A percentile compares a stretch with the other conserved stretches of the same genome.
Evolutionary conservation across 2,113 vertebrate species (phyloP).

Genomic region (Centrocercus urophasianus): DNA sequence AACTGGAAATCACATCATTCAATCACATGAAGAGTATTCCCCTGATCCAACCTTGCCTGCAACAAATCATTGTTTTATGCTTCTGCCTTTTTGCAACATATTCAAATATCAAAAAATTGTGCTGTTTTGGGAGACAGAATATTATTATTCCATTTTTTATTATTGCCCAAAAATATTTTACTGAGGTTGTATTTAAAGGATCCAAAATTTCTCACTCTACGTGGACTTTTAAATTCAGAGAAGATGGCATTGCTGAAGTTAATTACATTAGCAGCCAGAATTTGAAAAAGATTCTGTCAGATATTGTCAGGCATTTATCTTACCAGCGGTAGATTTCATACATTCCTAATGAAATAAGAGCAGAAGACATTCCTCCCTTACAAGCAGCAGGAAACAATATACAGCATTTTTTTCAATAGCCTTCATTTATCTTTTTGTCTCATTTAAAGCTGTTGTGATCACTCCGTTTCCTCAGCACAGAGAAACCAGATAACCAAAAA

Average conservation of each 20-base stretch:
- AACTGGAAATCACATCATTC: neutral
- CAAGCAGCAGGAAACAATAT: neutral
- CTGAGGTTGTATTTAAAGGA: neutral
- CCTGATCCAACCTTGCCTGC: neutral
- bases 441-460: slow-evolving; percentile 29
- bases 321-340: neutral
- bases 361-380: neutral
- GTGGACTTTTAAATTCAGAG: neutral
- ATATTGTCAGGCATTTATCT: neutral
- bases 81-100: neutral
- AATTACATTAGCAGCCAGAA: neutral
- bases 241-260: neutral
- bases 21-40: neutral
- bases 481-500: neutral
- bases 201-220: neutral
- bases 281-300: neutral
- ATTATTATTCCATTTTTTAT: neutral
- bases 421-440: neutral
- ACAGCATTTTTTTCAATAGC: neutral
- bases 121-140: neutral
- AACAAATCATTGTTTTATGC: neutral
- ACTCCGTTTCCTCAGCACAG: neutral
- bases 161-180: neutral
- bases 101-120: neutral
- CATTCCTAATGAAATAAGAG: neutral